Evolutionary conservation across 2,888 invertebrate genomes (phyloP).

Genomic region (Drosophila helvetica): DNA sequence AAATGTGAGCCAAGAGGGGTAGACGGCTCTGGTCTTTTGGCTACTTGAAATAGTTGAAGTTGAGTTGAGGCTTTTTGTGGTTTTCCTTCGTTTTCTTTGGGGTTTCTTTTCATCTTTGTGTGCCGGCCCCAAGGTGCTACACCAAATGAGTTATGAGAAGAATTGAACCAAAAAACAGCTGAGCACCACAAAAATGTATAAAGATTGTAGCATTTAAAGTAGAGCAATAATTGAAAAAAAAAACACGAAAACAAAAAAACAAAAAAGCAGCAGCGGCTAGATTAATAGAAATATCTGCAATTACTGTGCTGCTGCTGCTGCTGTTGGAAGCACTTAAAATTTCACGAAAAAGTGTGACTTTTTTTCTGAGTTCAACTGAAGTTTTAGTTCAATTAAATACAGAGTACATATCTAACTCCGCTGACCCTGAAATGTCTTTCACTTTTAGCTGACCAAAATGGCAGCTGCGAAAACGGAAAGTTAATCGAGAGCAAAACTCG

Average conservation of each 20-base stretch:
- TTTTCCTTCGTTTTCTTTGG: conserved; percentile 33
- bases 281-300: conserved; percentile 21
- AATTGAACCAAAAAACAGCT: conserved; percentile 21
- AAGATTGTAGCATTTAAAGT: conserved; percentile 23
- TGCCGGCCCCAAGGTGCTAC: conserved; percentile 43
- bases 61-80: conserved; percentile 48
- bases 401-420: conserved; percentile 43
- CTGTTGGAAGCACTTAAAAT: conserved; percentile 26
- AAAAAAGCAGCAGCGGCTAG: not conserved
- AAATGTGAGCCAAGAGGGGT: conserved; percentile 33
- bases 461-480: conserved; percentile 69
- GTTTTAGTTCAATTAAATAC: conserved; percentile 26
- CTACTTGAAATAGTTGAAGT: conserved; percentile 68
- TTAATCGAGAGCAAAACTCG: conserved; percentile 58
- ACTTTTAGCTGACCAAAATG: conserved; percentile 18
- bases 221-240: conserved; percentile 24
- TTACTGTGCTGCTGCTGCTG: conserved; percentile 20
- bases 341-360: conserved; percentile 19
- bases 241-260: too few relatives aligned
- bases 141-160: conserved; percentile 40
- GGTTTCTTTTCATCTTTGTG: conserved; percentile 29
- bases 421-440: conserved; percentile 73
- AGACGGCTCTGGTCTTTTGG: conserved; percentile 35
- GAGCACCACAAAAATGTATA: conserved; percentile 8
- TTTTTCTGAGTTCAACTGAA: conserved; percentile 19